Conservation (phyloP, 2,113 vertebrate species). For the Chascanopsetta lugubris region DNA sequence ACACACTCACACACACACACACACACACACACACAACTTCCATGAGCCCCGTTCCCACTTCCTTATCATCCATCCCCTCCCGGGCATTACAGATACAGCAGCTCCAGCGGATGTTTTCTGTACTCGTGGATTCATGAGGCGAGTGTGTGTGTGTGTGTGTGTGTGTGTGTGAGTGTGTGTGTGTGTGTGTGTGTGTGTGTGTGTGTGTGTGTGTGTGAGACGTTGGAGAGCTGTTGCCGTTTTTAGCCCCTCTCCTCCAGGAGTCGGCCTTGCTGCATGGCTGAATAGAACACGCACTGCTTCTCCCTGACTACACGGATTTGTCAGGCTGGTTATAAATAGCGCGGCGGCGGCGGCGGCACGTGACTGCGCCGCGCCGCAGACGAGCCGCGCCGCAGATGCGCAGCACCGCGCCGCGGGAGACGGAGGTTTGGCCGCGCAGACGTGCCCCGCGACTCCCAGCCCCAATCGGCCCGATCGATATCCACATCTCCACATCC, state of each 20-base stretch:
- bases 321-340: conserved; percentile 82
- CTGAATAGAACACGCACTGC: conserved; percentile 74
- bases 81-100: conserved; percentile 12
- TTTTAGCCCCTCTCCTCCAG: conserved; percentile 73
- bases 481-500: neutral
- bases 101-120: conserved; percentile 30
- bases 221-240: conserved; percentile 56
- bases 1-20: conserved; percentile 14
- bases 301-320: conserved; percentile 78
- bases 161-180: conserved; percentile 31
- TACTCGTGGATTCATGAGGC: conserved; percentile 51
- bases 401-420: conserved; percentile 10
- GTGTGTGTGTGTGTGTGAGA: conserved; percentile 43
- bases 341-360: conserved; percentile 53
- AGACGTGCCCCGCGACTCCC: neutral
- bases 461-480: conserved; percentile 6
- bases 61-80: conserved; percentile 11
- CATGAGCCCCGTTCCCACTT: conserved; percentile 39
- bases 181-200: no score
- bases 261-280: conserved; percentile 71
- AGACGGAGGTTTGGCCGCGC: conserved; percentile 41
- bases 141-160: conserved; percentile 34
- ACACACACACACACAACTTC: conserved; percentile 20
- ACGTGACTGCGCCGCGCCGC: conserved; percentile 65
- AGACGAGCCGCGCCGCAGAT: conserved; percentile 25